Conservation (phyloP, 2,888 invertebrate genomes). For the Rhogogaster chlorosoma region DNA sequence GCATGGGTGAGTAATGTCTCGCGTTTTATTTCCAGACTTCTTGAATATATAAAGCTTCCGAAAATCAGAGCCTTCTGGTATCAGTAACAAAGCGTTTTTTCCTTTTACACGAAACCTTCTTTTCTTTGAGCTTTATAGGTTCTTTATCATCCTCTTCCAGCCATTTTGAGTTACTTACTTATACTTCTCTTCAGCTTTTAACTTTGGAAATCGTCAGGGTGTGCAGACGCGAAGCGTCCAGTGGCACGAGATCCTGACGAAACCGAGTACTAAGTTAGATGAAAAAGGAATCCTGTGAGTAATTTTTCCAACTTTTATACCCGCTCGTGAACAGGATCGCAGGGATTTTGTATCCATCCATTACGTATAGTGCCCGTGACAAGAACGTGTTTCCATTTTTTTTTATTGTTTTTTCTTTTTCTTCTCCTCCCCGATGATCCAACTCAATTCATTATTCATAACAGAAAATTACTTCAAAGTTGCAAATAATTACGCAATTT, state of each 20-base stretch:
- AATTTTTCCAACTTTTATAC: constrained; percentile 11
- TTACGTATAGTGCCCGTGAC: neutral
- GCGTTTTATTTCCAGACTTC: too few species aligned
- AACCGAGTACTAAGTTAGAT: neutral
- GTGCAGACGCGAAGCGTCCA: neutral
- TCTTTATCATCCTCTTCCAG: neutral
- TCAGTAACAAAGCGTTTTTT: constrained; percentile 11
- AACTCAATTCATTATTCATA: neutral
- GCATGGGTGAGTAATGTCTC: neutral
- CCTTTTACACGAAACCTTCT: neutral
- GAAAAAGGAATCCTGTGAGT: neutral
- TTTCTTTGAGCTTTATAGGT: constrained; percentile 2
- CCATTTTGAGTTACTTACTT: neutral
- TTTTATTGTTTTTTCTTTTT: neutral
- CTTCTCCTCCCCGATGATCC: neutral
- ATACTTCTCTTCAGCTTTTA: constrained; percentile 9
- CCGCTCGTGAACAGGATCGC: neutral
- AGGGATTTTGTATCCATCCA: neutral
- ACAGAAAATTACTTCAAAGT: neutral
- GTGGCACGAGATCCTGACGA: neutral
- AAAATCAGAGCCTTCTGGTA: neutral
- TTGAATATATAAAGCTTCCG: too few species aligned
- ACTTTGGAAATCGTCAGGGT: neutral
- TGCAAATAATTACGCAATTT: neutral
- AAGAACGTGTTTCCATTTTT: neutral